phyloP scores from a whole-genome alignment of 1,140 invertebrate species.

The Diachasma alloeum region DNA sequence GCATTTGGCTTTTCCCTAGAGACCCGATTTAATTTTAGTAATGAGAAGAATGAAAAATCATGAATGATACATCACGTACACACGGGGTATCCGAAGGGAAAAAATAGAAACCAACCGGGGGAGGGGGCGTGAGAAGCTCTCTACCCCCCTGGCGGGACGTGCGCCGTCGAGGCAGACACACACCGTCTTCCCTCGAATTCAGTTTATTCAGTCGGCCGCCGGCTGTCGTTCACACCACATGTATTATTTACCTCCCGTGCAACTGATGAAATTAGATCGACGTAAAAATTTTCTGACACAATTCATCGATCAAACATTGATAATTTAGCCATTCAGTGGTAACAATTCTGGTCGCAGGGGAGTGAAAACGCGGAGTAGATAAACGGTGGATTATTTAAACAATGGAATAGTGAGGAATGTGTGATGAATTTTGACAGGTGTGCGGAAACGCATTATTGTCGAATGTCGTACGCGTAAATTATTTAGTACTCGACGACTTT shows the following conservation, averaged over 20 bases:
- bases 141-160: neutral
- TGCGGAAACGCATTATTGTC: neutral
- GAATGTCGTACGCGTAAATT: neutral
- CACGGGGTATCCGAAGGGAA: too few relatives aligned
- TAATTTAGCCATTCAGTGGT: neutral
- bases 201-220: conserved; percentile 8
- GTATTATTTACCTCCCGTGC: neutral
- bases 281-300: neutral
- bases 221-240: neutral
- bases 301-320: neutral
- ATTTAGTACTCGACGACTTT: neutral
- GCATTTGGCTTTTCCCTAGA: too few relatives aligned
- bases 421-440: neutral
- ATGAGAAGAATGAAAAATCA: too few relatives aligned
- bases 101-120: neutral
- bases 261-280: neutral
- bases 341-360: too few relatives aligned
- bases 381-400: neutral
- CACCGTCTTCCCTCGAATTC: neutral
- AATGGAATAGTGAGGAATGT: neutral
- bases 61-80: too few relatives aligned
- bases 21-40: too few relatives aligned
- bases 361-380: neutral
- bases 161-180: neutral
- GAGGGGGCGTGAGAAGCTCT: neutral